Base-by-base conservation (phyloP, 2,797 vertebrate species). In the Melanotaenia boesemani region DNA sequence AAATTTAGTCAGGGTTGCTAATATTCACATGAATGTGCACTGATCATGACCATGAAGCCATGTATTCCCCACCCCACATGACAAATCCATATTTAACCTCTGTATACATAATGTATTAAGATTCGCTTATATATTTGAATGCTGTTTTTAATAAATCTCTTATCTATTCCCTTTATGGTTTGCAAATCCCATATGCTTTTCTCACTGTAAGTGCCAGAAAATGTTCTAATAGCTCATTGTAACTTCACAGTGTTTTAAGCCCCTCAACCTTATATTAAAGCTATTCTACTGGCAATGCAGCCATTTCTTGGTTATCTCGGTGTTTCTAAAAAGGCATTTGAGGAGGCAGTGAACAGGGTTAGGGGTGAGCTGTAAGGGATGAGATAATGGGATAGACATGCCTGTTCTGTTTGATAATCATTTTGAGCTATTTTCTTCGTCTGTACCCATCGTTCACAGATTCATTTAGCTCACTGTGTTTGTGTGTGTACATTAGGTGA, bases 341-440 rank as follows among this genome's bases (percentile, higher is more conserved):
- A 89, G 86, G 84, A 85, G 86, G 85, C 79, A 83, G 84, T 56
- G 64, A 83, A 57, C 66, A 81, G 69, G 83, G 87, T 88, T 82
- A 86, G 74, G 85, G 86, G 84, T 85, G 84, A 89, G 86, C 85
- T 88, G 74, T 74, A 77, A 88, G 77, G 84, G 74, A 85, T 61
- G 83, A 76, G 64, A 90, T 89, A 84, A 90, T 82, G 61, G 83
- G 77, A 83, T 85, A 83, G 80, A 88, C 81, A 85, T 86, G 86
- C 75, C 72, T 83, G 78, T 74, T 88, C 79, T 22, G 63, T 74
- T 80, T 83, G 85, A 87, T 85, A 81, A 80, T 76, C 67, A 0
- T 76, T 84, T 88, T 81, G 41, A 81, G 79, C 68, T 65, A 28
- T 66, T 24, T 58, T 62, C 12, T 59, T 65, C 70, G 72, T 9